A percentile compares a stretch with the other conserved stretches of the same genome.
Evolutionary conservation across 2,797 vertebrate genomes (phyloP).

Genomic region (Lophius americanus): DNA sequence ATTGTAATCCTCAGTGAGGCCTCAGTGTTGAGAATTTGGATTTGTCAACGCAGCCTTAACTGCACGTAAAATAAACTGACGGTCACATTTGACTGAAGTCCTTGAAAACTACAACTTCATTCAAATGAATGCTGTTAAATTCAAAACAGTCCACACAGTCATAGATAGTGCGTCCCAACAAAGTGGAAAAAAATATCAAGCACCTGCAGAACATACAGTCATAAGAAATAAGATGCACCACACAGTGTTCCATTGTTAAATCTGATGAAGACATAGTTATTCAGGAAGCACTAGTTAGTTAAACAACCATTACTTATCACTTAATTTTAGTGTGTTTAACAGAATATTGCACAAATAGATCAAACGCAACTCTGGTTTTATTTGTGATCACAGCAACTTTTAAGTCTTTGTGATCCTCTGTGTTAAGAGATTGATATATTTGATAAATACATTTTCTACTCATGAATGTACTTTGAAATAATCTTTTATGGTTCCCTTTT

Average conservation of each 20-base stretch:
- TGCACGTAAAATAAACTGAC: conserved; percentile 10
- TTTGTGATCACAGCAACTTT: too few relatives aligned
- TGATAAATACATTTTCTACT: too few relatives aligned
- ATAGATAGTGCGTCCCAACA: neutral
- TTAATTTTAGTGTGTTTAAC: neutral
- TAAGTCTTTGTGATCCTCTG: too few relatives aligned
- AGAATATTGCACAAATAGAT: too few relatives aligned
- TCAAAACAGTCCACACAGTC: conserved; percentile 10
- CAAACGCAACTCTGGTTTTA: too few relatives aligned
- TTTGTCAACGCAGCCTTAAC: conserved; percentile 3
- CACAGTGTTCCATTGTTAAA: neutral
- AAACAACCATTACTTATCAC: neutral
- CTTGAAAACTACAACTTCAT: conserved; percentile 20
- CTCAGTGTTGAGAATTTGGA: conserved; percentile 6
- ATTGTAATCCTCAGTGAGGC: conserved; percentile 16
- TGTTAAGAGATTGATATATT: too few relatives aligned
- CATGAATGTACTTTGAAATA: too few relatives aligned
- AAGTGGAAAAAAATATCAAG: conserved; percentile 4
- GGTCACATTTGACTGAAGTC: conserved; percentile 7
- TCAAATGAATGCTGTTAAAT: conserved; percentile 23
- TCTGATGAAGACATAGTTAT: neutral
- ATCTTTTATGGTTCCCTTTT: too few relatives aligned
- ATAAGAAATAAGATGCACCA: too few relatives aligned
- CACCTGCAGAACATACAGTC: conserved; percentile 12
- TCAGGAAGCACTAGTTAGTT: neutral